Evolutionary conservation across 2,797 vertebrate species (phyloP).

Genomic region (Naso thynnoides): DNA sequence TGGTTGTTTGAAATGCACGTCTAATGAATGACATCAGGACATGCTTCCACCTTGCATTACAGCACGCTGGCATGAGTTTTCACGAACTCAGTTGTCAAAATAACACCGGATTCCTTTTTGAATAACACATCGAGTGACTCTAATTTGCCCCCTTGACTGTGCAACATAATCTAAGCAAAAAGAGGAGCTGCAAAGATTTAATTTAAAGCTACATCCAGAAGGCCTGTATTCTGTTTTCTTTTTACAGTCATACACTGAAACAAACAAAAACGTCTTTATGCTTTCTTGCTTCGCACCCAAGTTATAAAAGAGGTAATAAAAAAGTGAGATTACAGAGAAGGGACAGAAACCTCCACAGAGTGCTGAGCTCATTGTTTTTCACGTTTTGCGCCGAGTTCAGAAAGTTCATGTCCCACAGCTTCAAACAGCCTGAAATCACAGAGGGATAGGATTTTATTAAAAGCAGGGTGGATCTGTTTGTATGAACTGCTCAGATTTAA

Average conservation of each 20-base stretch:
- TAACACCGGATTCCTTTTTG: constrained; percentile 36
- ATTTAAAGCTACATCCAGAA: constrained; percentile 14
- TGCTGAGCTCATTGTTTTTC: constrained; percentile 59
- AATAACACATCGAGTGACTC: constrained; percentile 1
- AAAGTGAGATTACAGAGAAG: constrained; percentile 23
- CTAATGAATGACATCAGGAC: constrained; percentile 66
- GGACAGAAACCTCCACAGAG: constrained; percentile 35
- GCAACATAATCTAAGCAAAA: constrained; percentile 38
- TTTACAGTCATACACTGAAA: constrained; percentile 22
- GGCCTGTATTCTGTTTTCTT: constrained; percentile 1
- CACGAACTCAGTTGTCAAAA: constrained; percentile 37
- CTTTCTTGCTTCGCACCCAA: constrained; percentile 34
- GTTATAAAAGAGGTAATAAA: constrained; percentile 52
- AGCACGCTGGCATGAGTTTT: constrained; percentile 29
- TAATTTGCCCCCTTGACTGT: constrained; percentile 28
- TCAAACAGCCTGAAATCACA: constrained; percentile 58
- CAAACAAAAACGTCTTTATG: constrained; percentile 38
- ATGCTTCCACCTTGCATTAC: constrained; percentile 53
- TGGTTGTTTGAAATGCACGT: constrained; percentile 62
- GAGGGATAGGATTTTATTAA: constrained; percentile 51
- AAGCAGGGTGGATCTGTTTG: constrained; percentile 55
- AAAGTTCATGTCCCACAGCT: constrained; percentile 54
- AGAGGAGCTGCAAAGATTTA: constrained; percentile 26
- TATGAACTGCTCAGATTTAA: constrained; percentile 44
- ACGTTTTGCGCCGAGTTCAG: constrained; percentile 42